Percentiles rank a stretch among this genome's conserved stretches.
Evolutionary conservation across 2,113 vertebrate genomes (phyloP).

Genomic region (Paraplagusia blochii): DNA sequence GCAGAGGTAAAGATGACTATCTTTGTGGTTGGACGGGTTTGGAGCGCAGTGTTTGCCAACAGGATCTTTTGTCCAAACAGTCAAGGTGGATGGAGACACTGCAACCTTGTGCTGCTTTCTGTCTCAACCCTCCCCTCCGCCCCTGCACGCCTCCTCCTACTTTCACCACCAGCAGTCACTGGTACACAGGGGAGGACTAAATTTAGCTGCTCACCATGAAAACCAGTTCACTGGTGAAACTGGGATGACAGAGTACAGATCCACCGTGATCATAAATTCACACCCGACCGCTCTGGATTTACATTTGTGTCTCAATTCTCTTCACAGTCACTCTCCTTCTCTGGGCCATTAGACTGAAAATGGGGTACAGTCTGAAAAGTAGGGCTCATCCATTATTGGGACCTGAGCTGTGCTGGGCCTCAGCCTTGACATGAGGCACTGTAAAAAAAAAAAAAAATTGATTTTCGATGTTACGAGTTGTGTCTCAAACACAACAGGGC

Average conservation of each 20-base stretch:
- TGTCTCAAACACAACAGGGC: neutral
- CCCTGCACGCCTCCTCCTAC: conserved; percentile 1
- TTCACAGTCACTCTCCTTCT: conserved; percentile 26
- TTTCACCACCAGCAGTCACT: conserved; percentile 30
- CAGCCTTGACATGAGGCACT: conserved; percentile 5
- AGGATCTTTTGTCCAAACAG: conserved; percentile 14
- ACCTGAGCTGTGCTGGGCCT: conserved; percentile 18
- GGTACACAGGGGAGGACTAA: conserved; percentile 56
- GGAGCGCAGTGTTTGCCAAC: neutral
- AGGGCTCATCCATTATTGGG: conserved; percentile 65
- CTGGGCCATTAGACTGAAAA: conserved; percentile 58
- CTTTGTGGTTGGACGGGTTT: conserved; percentile 15
- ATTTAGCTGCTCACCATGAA: conserved; percentile 62
- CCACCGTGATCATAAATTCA: conserved; percentile 55
- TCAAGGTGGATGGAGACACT: conserved; percentile 26
- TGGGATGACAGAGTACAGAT: conserved; percentile 66
- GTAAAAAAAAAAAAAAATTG: neutral
- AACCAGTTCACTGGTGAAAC: conserved; percentile 58
- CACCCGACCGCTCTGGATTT: conserved; percentile 52
- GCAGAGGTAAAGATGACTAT: conserved; percentile 20
- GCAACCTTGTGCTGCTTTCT: conserved; percentile 56
- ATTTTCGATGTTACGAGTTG: conserved; percentile 16
- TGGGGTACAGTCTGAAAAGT: conserved; percentile 63
- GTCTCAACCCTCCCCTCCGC: conserved; percentile 1
- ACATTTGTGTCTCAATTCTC: conserved; percentile 18